A percentile compares a stretch with the other conserved stretches of the same genome.
These are phyloP conservation scores for Cardiocondyla obscurior DNA, from an alignment of 1,140 invertebrate species.

Conservation along the genomic window DNA sequence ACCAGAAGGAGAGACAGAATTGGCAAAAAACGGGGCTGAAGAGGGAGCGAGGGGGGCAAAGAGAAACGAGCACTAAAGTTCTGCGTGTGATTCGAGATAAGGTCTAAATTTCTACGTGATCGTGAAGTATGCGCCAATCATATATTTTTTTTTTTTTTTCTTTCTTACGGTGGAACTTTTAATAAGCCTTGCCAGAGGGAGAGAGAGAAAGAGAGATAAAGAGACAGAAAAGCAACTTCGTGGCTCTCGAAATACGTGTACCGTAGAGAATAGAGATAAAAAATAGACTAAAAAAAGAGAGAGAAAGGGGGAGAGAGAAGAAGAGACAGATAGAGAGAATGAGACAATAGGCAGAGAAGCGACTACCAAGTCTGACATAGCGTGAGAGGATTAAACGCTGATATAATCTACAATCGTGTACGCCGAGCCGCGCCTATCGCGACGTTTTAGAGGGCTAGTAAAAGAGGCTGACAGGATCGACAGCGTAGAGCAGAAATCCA, in stretches of 20 bases:
- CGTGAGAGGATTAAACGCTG: conserved; percentile 24
- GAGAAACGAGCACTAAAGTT: conserved; percentile 42
- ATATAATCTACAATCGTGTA: conserved; percentile 21
- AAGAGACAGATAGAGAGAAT: not conserved
- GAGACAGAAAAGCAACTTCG: conserved; percentile 41
- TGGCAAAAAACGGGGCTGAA: not conserved
- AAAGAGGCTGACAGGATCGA: conserved; percentile 39
- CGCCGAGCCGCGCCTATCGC: conserved; percentile 6
- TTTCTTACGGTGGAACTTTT: conserved; percentile 10
- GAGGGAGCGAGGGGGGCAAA: not conserved
- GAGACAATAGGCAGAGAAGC: conserved; percentile 43
- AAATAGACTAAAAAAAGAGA: too few relatives aligned
- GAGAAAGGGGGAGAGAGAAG: not conserved
- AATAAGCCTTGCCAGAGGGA: conserved; percentile 9
- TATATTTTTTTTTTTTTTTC: conserved; percentile 5
- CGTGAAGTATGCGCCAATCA: conserved; percentile 45
- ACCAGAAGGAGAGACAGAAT: conserved; percentile 13
- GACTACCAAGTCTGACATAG: conserved; percentile 35
- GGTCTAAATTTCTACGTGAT: conserved; percentile 33
- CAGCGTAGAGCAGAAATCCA: conserved; percentile 43
- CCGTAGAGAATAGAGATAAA: conserved; percentile 6
- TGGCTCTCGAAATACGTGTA: conserved; percentile 15
- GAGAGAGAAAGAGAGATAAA: not conserved
- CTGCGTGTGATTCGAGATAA: conserved; percentile 25
- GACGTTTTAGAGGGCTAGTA: conserved; percentile 37